Conservation (phyloP, 2,888 invertebrate species). For the Mantis religiosa region DNA sequence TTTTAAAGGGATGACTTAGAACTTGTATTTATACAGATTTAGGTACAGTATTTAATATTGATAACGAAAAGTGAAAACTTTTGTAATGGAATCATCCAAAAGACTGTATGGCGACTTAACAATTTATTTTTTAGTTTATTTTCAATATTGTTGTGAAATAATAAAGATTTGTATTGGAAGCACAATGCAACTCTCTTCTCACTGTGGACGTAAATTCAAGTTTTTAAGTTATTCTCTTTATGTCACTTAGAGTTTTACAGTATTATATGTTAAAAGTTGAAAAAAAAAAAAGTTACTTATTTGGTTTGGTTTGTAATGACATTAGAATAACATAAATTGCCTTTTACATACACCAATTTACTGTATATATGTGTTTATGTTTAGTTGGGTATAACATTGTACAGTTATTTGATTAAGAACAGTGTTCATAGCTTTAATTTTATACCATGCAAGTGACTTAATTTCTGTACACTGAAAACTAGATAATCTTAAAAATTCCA, state of each 20-base stretch:
- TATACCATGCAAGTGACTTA: not conserved
- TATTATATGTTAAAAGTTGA: not conserved
- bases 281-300: not conserved
- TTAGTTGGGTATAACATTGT: not conserved
- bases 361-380: not conserved
- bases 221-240: not conserved
- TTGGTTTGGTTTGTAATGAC: not conserved
- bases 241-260: not conserved
- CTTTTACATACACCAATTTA: not conserved
- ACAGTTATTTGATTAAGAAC: not conserved
- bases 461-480: not conserved
- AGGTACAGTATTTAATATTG: conserved; percentile 2
- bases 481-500: not conserved
- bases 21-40: not conserved
- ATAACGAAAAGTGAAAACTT: not conserved
- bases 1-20: not conserved
- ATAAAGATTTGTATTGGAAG: not conserved
- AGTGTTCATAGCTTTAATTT: not conserved
- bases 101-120: not conserved
- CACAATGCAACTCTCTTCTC: not conserved
- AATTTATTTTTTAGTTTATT: not conserved
- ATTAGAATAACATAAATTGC: not conserved
- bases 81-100: not conserved
- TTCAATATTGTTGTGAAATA: not conserved
- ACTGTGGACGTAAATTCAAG: not conserved